phyloP scores from a whole-genome alignment of 2,888 invertebrate species.

The Noctuana brunneofusca region DNA sequence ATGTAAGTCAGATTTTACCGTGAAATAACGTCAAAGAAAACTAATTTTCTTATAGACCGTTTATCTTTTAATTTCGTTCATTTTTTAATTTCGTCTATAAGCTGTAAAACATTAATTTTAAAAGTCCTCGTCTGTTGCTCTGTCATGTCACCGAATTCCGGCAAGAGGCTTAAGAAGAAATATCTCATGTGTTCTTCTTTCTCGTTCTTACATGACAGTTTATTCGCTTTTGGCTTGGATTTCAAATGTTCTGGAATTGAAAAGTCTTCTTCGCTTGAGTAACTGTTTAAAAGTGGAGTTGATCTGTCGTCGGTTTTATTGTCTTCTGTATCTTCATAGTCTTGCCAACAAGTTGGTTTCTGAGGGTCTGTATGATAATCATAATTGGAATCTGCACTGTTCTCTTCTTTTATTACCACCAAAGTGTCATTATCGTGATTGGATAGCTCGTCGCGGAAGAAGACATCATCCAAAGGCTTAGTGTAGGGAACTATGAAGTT shows the following conservation, averaged over 20 bases:
- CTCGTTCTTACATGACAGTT: background rate
- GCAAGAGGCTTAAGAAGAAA: constrained; percentile 31
- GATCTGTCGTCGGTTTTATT: background rate
- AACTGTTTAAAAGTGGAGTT: background rate
- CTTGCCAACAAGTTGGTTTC: background rate
- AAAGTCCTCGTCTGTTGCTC: constrained; percentile 26
- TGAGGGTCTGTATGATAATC: background rate
- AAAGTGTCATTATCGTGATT: constrained; percentile 15
- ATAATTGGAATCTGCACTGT: constrained; percentile 4
- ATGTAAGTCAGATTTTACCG: no score
- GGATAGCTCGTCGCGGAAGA: constrained; percentile 2
- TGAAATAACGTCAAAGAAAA: no score
- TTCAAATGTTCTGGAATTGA: constrained; percentile 25
- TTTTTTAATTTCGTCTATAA: constrained; percentile 28
- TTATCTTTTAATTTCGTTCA: no score
- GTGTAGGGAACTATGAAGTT: constrained; percentile 24
- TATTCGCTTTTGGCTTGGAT: background rate
- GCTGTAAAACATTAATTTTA: constrained; percentile 31
- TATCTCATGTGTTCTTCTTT: constrained; percentile 27
- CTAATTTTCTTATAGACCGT: no score
- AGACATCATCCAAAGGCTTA: constrained; percentile 20
- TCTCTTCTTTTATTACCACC: constrained; percentile 17
- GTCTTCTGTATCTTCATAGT: constrained; percentile 1
- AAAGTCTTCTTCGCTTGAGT: constrained; percentile 29
- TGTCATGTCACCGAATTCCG: constrained; percentile 23